Percentiles rank a stretch among this genome's conserved stretches.
Conservation (phyloP, 35 echinoderm and acorn worm genomes). For the Holothuria glaberrima region DNA sequence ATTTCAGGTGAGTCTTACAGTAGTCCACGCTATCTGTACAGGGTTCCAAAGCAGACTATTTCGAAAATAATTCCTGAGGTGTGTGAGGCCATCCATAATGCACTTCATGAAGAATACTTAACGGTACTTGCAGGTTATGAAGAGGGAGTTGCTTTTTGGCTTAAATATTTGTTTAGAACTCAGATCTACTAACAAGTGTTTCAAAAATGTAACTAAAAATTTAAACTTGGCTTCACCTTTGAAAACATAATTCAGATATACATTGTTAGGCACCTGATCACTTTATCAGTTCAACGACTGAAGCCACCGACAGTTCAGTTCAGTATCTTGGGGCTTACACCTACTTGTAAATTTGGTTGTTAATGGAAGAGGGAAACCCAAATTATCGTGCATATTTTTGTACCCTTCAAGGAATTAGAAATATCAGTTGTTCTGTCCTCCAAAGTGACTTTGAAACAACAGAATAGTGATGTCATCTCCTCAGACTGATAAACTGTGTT, state of each 20-base stretch:
- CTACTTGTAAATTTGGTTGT: too few species aligned
- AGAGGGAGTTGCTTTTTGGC: not conserved
- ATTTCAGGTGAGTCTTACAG: conserved; percentile 54
- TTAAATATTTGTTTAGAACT: not conserved
- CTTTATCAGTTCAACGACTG: not conserved
- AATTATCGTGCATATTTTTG: too few species aligned
- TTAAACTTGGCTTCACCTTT: not conserved
- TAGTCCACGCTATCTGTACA: conserved; percentile 5
- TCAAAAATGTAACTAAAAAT: not conserved
- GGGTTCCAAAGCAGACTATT: conserved; percentile 20
- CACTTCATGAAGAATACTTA: conserved; percentile 28
- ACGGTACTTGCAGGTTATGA: not conserved
- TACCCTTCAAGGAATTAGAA: too few species aligned
- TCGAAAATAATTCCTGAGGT: conserved; percentile 32
- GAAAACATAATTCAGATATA: not conserved
- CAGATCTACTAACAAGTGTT: not conserved
- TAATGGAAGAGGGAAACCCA: too few species aligned
- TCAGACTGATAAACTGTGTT: too few species aligned
- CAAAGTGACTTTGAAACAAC: too few species aligned
- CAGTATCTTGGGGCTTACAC: too few species aligned
- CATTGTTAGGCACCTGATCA: not conserved
- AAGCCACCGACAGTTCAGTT: too few species aligned
- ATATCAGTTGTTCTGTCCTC: too few species aligned
- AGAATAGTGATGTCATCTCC: too few species aligned
- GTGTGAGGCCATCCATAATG: conserved; percentile 34